These are phyloP conservation scores for Leucophenga montana DNA, from an alignment of 2,888 invertebrate species.

Conservation along the genomic window DNA sequence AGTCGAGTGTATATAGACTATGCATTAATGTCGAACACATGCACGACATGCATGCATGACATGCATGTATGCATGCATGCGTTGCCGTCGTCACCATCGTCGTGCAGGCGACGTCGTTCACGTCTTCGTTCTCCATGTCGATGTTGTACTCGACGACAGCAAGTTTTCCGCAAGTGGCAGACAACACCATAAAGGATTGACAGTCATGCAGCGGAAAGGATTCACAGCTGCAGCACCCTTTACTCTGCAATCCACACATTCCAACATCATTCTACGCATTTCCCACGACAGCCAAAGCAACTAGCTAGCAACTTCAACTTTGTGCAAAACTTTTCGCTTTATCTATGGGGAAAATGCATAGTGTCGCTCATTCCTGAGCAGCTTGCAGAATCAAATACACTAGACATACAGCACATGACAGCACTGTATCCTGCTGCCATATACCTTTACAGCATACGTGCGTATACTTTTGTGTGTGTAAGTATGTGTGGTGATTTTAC, in stretches of 20 bases:
- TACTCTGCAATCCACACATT: too few relatives aligned
- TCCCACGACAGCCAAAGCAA: neutral
- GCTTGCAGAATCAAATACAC: neutral
- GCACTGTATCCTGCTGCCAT: too few relatives aligned
- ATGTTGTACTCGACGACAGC: neutral
- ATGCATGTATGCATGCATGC: neutral
- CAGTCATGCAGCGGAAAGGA: neutral
- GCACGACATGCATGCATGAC: neutral
- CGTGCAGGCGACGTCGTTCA: neutral
- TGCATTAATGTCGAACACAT: too few relatives aligned
- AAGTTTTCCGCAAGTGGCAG: neutral
- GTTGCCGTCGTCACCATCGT: too few relatives aligned
- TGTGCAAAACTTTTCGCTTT: neutral
- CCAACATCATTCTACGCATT: too few relatives aligned
- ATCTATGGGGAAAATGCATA: neutral
- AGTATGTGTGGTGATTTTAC: conserved; percentile 4
- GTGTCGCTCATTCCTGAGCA: neutral
- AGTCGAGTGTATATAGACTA: too few relatives aligned
- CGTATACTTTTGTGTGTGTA: neutral
- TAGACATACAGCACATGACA: too few relatives aligned
- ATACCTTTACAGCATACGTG: neutral
- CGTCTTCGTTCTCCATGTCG: neutral
- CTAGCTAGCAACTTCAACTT: neutral
- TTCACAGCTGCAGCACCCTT: too few relatives aligned
- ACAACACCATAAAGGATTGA: neutral